Base-by-base conservation (phyloP, 2,888 invertebrate species). In the Leptopilina drosophilae region DNA sequence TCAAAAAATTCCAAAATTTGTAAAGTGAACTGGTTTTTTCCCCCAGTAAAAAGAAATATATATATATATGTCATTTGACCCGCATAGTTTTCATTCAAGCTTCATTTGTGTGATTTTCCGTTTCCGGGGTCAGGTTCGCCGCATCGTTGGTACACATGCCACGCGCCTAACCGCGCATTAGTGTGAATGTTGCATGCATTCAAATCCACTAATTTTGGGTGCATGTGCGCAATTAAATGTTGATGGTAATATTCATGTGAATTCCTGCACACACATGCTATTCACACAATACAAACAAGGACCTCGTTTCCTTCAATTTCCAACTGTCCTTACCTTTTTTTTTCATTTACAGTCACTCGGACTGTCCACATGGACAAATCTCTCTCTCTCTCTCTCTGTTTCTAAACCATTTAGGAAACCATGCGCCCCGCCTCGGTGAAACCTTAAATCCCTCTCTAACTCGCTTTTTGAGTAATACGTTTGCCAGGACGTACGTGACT, bases 401-500 rank as follows among this genome's bases (percentile, higher is more conserved):
- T 42, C 69, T 69, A 69, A 69, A 69, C 69, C 69, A 69, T 69
- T 69, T 69, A 49, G 26, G 69, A 26, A 49, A 53, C 56, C 56
- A 56, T 49, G 49, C 56, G 73, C 73, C 73, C 69, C 69, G 49
- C 46, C 15, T 7, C 53, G 73, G 53, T 73, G 73, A 73, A 73
- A 73, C 73, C 73, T 73, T 73, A 73, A 73, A 73, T 73, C 73
- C 73, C 73, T 73, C 33, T 73, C 73, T 73, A 73, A 73, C 73
- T 73, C 56, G 73, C 26, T 73, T 73, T 73, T 73, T 53, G 56
- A 73, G 73, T 73, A 73, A 73, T 73, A 73, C 73, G 73, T 73
- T 73, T 73, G 73, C 73, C 73, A 73, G 73, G 73, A 73, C 73
- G 73, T 73, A 73, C 73, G 73, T 73, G 73, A 73, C 73, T 73